These are phyloP conservation scores for Dermatemys mawii DNA, from an alignment of 2,113 vertebrate species.

Conservation along the genomic window DNA sequence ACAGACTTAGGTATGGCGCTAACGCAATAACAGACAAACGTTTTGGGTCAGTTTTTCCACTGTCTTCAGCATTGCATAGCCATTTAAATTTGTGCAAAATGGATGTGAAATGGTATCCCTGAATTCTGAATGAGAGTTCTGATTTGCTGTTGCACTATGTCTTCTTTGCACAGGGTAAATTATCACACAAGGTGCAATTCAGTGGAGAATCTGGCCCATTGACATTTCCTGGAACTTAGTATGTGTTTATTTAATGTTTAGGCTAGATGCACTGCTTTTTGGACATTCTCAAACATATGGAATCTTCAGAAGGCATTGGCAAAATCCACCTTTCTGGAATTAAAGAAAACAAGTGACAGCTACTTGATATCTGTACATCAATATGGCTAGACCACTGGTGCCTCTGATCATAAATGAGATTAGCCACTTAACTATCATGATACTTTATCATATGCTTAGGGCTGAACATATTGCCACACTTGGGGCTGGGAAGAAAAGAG, in stretches of 20 bases:
- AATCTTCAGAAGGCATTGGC: background rate
- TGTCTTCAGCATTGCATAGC: background rate
- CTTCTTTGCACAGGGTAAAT: background rate
- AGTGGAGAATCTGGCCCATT: background rate
- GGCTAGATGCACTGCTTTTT: background rate
- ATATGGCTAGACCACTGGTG: background rate
- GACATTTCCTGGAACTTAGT: background rate
- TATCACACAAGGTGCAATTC: background rate
- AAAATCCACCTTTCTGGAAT: background rate
- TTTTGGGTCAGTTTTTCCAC: background rate
- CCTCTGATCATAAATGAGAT: background rate
- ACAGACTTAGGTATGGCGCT: background rate
- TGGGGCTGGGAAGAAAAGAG: background rate
- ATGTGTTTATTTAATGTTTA: background rate
- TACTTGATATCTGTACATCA: background rate
- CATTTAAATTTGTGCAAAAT: background rate
- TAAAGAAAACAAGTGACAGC: background rate
- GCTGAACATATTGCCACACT: background rate
- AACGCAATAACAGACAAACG: background rate
- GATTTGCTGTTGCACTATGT: background rate
- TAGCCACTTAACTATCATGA: background rate
- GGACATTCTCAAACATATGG: background rate
- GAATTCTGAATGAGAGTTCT: background rate
- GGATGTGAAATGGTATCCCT: background rate
- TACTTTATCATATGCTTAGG: background rate